Base-by-base conservation (phyloP, 2,797 vertebrate genomes). In the Arrhamphus sclerolepis region DNA sequence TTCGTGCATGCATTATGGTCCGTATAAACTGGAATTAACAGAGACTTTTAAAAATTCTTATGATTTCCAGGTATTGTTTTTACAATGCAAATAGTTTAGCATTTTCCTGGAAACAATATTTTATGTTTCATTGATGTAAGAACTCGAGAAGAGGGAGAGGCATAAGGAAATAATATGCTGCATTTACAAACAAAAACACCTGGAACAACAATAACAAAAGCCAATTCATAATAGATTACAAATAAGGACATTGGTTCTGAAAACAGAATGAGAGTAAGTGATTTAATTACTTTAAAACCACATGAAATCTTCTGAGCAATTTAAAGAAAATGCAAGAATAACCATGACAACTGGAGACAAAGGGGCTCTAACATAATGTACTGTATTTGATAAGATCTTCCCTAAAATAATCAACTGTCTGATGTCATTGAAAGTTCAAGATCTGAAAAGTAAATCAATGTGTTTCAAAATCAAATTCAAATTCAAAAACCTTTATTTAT, bases 371-470 rank as follows among this genome's bases (percentile, higher is more conserved):
- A 77, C 62, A 66, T 26, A 26, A 6, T 6, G n/a, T n/a, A 6
- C 18, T 24, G 60, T n/a, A 9, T 47, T 56, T 19, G 28, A 75
- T 74, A 29, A 56, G 43, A 86, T 67, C 48, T 17, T 66, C 57
- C 57, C 61, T 71, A 66, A 81, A 85, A 75, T 75, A 77, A 56
- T 81, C 73, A 79, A 79, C 58, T 52, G 13, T 53, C 60, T 3
- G 20, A 72, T 38, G 46, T 57, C 58, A 72, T 66, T 81, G 72
- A 70, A 56, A 76, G 78, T 77, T 65, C 66, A 57, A 69, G 34
- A 84, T 65, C 70, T 63, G 75, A 70, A 68, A 70, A 56, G 50
- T 42, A 64, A 60, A 17, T 22, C 16, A 40, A 20, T 39, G 18
- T 18, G n/a, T 61, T 20, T 57, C n/a, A n/a, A n/a, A n/a, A n/a